These are phyloP conservation scores for Gasteruption jaculator DNA, from an alignment of 2,888 invertebrate species.

Conservation along the genomic window DNA sequence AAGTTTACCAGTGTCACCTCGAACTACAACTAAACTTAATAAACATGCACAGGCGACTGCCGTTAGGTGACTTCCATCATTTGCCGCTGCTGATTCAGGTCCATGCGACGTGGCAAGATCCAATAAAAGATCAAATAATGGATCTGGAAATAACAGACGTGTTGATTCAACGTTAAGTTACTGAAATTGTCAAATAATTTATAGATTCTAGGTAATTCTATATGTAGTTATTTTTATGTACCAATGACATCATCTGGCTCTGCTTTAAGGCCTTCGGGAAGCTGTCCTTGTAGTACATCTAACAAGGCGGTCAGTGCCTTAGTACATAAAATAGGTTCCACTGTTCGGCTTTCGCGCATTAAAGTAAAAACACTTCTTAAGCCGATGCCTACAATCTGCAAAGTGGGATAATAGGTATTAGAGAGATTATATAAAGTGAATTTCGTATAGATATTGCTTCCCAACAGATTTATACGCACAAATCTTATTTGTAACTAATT, in stretches of 20 bases:
- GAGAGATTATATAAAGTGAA: too few relatives aligned
- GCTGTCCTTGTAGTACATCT: constrained; percentile 86
- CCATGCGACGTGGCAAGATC: constrained; percentile 74
- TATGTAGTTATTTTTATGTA: constrained; percentile 29
- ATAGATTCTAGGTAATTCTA: constrained; percentile 9
- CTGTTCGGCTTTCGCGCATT: constrained; percentile 78
- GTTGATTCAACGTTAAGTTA: background rate
- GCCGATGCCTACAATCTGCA: constrained; percentile 75
- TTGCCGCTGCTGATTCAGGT: constrained; percentile 57
- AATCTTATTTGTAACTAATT: too few relatives aligned
- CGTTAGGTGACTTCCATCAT: constrained; percentile 69
- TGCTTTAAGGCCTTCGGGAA: constrained; percentile 77
- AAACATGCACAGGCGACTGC: constrained; percentile 89
- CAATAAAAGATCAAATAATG: constrained; percentile 77
- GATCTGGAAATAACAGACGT: constrained; percentile 57
- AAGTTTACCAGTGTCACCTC: constrained; percentile 88
- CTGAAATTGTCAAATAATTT: constrained; percentile 4
- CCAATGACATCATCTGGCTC: constrained; percentile 76
- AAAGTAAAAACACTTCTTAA: constrained; percentile 85
- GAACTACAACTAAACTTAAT: constrained; percentile 84
- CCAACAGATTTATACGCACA: too few relatives aligned
- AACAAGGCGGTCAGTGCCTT: constrained; percentile 83
- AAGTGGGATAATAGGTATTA: too few relatives aligned
- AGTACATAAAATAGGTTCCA: constrained; percentile 82
- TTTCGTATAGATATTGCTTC: too few relatives aligned